These are phyloP conservation scores for Phoeniculus purpureus DNA, from an alignment of 2,797 vertebrate genomes.

Conservation along the genomic window DNA sequence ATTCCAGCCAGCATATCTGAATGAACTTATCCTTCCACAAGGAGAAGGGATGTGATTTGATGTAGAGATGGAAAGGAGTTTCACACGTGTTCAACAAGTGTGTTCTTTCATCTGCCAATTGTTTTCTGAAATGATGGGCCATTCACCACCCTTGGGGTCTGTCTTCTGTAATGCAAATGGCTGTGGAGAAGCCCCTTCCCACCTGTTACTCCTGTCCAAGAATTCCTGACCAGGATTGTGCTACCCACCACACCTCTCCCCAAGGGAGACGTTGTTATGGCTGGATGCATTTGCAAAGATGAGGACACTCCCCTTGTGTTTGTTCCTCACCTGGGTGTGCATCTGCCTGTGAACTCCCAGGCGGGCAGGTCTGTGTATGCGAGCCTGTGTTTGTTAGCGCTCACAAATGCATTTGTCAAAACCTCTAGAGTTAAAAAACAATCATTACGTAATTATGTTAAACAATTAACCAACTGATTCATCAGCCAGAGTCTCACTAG, in stretches of 20 bases:
- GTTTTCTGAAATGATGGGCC: background rate
- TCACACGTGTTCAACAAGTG: background rate
- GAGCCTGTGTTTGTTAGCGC: background rate
- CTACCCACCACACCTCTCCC: background rate
- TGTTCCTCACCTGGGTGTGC: constrained; percentile 29
- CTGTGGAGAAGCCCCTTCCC: background rate
- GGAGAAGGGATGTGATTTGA: background rate
- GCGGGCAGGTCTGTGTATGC: background rate
- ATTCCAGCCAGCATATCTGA: background rate
- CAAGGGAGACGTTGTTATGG: background rate
- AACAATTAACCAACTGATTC: constrained; percentile 65
- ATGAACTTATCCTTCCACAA: background rate
- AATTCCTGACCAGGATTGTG: background rate
- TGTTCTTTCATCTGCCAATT: background rate
- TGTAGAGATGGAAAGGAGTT: background rate
- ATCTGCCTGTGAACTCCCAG: background rate
- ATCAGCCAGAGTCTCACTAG: constrained; percentile 39
- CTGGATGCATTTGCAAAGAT: background rate
- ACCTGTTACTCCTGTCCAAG: background rate
- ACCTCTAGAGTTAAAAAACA: constrained; percentile 60
- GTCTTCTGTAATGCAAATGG: background rate
- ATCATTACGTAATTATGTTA: constrained; percentile 46
- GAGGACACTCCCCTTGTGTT: constrained; percentile 23
- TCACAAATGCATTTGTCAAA: constrained; percentile 47
- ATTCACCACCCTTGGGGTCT: background rate